Conservation (phyloP, 1,140 invertebrate species). For the Tenebrio molitor region DNA sequence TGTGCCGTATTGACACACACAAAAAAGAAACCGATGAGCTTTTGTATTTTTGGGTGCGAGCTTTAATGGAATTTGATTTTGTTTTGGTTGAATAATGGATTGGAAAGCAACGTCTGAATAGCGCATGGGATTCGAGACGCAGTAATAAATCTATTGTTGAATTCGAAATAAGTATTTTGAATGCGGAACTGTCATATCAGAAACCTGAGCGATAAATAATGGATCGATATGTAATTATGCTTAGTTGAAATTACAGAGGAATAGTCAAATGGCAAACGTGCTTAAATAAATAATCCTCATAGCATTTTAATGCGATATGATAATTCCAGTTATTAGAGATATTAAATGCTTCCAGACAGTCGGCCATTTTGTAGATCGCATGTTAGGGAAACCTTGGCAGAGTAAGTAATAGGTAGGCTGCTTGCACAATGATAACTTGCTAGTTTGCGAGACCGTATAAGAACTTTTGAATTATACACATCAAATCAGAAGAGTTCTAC, state of each 20-base stretch:
- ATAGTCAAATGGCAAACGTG: slow-evolving; percentile 57
- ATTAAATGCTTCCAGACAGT: slow-evolving; percentile 59
- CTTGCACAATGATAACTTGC: slow-evolving; percentile 60
- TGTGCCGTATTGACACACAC: not conserved
- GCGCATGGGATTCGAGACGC: slow-evolving; percentile 6
- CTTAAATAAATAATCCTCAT: slow-evolving; percentile 62
- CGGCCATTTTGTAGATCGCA: slow-evolving; percentile 64
- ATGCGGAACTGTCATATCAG: slow-evolving; percentile 43
- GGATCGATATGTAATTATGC: slow-evolving; percentile 47
- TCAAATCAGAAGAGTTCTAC: slow-evolving; percentile 40
- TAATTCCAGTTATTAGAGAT: slow-evolving; percentile 62
- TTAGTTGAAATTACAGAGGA: slow-evolving; percentile 57
- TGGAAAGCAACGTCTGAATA: slow-evolving; percentile 11
- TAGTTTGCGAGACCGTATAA: slow-evolving; percentile 37
- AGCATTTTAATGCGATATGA: slow-evolving; percentile 63
- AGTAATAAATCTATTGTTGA: slow-evolving; percentile 38
- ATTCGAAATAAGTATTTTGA: slow-evolving; percentile 41
- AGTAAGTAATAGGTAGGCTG: slow-evolving; percentile 60
- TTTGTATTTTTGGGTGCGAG: slow-evolving; percentile 31
- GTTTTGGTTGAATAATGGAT: slow-evolving; percentile 11
- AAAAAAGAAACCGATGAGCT: slow-evolving; percentile 1
- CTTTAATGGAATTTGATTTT: slow-evolving; percentile 29
- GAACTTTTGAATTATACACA: slow-evolving; percentile 40
- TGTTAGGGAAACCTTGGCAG: slow-evolving; percentile 59
- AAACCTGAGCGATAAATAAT: slow-evolving; percentile 50